These are phyloP conservation scores for Limenitis camilla DNA, from an alignment of 2,888 invertebrate genomes.

Conservation along the genomic window DNA sequence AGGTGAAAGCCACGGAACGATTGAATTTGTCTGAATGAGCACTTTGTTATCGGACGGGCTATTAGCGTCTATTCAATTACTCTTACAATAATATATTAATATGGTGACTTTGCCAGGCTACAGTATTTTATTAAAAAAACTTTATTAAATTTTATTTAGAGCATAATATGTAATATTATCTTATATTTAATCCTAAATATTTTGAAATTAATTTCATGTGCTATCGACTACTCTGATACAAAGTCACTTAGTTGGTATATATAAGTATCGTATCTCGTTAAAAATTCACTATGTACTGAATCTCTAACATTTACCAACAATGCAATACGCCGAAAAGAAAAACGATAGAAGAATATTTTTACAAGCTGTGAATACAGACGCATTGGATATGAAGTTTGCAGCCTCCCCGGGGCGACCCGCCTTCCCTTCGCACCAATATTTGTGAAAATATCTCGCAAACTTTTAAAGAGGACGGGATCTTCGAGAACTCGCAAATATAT, in stretches of 20 bases:
- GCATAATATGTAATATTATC: too few relatives aligned
- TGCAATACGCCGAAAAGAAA: conserved; percentile 32
- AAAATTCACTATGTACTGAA: conserved; percentile 11
- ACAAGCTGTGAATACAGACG: conserved; percentile 47
- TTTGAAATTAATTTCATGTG: too few relatives aligned
- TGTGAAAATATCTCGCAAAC: conserved; percentile 50
- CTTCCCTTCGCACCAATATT: conserved; percentile 52
- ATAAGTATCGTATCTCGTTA: conserved; percentile 21
- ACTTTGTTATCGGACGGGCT: conserved; percentile 62
- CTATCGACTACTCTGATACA: not conserved
- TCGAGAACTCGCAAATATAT: conserved; percentile 39
- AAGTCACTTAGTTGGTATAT: not conserved
- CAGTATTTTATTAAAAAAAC: too few relatives aligned
- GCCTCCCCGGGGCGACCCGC: conserved; percentile 37
- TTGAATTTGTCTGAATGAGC: conserved; percentile 49
- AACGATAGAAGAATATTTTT: conserved; percentile 58
- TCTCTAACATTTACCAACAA: conserved; percentile 19
- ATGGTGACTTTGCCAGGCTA: too few relatives aligned
- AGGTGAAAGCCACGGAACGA: conserved; percentile 58
- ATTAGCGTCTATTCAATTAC: conserved; percentile 53
- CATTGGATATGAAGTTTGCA: conserved; percentile 40
- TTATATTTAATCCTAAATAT: too few relatives aligned
- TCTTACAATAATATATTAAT: conserved; percentile 3
- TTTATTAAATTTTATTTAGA: too few relatives aligned
- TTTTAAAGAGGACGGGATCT: conserved; percentile 42